Evolutionary conservation across 1,140 invertebrate species (phyloP).

Genomic region (Panulirus ornatus): DNA sequence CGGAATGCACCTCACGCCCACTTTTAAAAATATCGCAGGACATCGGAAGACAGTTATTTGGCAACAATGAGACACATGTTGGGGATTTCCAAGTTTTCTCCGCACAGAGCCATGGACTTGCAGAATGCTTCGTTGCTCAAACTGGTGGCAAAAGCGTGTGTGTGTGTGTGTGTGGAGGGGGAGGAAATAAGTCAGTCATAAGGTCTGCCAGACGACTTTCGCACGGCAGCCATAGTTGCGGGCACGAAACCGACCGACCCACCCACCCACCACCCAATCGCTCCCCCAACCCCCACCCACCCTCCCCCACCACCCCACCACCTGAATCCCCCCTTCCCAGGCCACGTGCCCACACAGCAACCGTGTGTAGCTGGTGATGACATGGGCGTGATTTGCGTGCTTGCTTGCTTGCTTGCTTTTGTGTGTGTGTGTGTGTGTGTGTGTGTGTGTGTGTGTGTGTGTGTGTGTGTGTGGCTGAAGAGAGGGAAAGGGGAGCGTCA

Average conservation of each 20-base stretch:
- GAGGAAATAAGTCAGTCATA: constrained; percentile 5
- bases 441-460: not conserved
- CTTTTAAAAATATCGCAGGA: constrained; percentile 8
- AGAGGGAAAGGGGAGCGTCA: not conserved
- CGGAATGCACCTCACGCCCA: not conserved
- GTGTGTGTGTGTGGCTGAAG: constrained; percentile 8
- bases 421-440: not conserved
- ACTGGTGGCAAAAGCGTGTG: constrained; percentile 40
- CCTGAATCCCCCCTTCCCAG: not conserved
- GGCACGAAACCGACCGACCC: not conserved
- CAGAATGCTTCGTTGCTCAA: constrained; percentile 50
- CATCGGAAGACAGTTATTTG: constrained; percentile 54
- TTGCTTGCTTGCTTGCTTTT: not conserved
- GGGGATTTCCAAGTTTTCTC: constrained; percentile 64
- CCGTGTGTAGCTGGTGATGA: not conserved
- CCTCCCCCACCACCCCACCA: not conserved
- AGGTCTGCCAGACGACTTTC: constrained; percentile 11
- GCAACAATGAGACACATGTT: constrained; percentile 39
- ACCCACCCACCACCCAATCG: not conserved
- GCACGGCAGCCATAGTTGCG: not conserved
- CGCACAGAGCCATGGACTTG: constrained; percentile 25
- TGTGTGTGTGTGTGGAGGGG: no score
- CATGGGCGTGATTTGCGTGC: not conserved
- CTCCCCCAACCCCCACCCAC: not conserved
- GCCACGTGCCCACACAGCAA: not conserved